Base-by-base conservation (phyloP, 1,140 invertebrate species). In the Anoplolepis gracilipes region DNA sequence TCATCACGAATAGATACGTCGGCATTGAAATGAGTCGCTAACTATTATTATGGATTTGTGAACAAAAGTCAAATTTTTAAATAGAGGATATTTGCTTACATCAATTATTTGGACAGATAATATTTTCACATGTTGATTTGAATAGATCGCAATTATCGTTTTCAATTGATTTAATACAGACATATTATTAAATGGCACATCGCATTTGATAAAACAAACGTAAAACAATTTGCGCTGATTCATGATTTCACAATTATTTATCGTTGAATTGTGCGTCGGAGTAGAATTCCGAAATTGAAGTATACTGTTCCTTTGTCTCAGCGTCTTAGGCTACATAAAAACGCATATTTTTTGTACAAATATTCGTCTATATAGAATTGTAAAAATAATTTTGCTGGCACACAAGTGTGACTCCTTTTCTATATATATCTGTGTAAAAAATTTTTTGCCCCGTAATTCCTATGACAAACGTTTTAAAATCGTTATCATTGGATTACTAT, bases 401-500 rank as follows among this genome's bases (percentile, higher is more conserved):
- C 16, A 62, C 33, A 22, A n/a, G 11, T 19, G 19, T 42, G 8
- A 33, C 30, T 30, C 8, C 13, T 59, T 8, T 30, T 65, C 22
- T 76, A 22, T 86, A 64, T 57, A 53, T 57, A 79, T 86, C 30
- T 49, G 46, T 49, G 13, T 19, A 81, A 89, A 82, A 79, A 28
- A 72, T 64, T 16, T 33, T 4, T 22, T 28, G 39, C 30, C 33
- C 16, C 25, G 5, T 22, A 61, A 61, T 76, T 61, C 3, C 33
- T 59, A 22, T 3, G 22, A 22, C 33, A 33, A 72, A 72, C 49
- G 11, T 30, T 55, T 57, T 39, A 78, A 36, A 55, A 57, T 30
- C 25, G 25, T 62, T 36, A 76, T 75, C 16, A 62, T 89, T 85
- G 64, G 70, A 89, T 87, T 70, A 73, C 88, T 89, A 89, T 76